Evolutionary conservation across 2,113 vertebrate species (phyloP), one percentile per base, ranked within the genome.

Genomic region (Crotalus helleri): DNA sequence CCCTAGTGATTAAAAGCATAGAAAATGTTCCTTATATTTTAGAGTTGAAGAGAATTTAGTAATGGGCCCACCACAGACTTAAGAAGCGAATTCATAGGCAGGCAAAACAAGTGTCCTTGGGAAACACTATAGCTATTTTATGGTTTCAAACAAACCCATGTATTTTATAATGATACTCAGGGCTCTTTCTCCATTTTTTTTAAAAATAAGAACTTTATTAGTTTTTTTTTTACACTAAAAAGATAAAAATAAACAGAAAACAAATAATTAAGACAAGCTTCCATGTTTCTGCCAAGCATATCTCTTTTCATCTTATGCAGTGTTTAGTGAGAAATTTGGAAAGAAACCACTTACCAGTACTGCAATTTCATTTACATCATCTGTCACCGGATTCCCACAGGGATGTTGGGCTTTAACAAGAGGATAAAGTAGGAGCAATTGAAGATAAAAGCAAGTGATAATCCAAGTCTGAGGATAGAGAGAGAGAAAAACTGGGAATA

Each of bases 381-480:
- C 97, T 93, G 98, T 98, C 93, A 98, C 97, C 86, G 97, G 97
- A 97, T 97, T 98, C 97, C 96, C 96, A 88, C 98, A 98, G 96
- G 97, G 96, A 92, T 96, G 97, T 95, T 97, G 96, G 94, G 97
- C 96, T 96, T 96, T 98, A 96, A 97, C 95, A 90, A 98, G 96
- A 96, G 97, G 97, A 96, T 97, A 97, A 96, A 98, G 97, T 24
- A 98, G 97, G 96, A 98, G 96, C 93, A 98, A 97, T 91, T 98
- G 98, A 97, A 98, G 98, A 98, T 98, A 98, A 98, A 98, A 97
- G 97, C 97, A 98, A 97, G 97, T 98, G 98, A 98, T 97, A 98
- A 98, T 98, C 98, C 98, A 98, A 98, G 97, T 98, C 98, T 98
- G 96, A 94, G 33, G 94, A 91, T 33, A 93, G 61, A 93, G 3